These are phyloP conservation scores for Plagodis dolabraria DNA, from an alignment of 2,888 invertebrate genomes.

Conservation along the genomic window DNA sequence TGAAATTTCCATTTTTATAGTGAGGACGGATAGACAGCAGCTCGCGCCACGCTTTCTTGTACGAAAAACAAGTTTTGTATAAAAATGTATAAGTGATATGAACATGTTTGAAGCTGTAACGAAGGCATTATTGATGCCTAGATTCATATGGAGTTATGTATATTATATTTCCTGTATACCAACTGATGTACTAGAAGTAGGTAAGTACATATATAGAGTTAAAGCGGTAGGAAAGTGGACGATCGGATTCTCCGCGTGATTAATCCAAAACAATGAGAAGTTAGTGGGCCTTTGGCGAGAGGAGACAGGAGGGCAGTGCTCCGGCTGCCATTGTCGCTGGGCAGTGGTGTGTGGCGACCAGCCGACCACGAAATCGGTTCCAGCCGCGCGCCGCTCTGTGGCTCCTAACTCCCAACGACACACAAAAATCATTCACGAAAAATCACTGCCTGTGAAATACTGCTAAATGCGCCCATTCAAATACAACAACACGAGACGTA, in stretches of 20 bases:
- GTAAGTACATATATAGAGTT: not conserved
- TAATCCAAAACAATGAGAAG: conserved; percentile 69
- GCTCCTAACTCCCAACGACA: conserved; percentile 37
- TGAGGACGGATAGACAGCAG: too few species aligned
- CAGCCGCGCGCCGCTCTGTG: conserved; percentile 53
- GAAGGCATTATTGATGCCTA: too few species aligned
- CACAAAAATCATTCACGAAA: conserved; percentile 41
- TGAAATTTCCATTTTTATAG: too few species aligned
- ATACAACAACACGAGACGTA: conserved; percentile 16
- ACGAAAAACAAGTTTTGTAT: too few species aligned
- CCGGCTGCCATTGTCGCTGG: conserved; percentile 70
- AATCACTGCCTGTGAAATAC: conserved; percentile 37
- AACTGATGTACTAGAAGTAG: too few species aligned
- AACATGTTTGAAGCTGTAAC: too few species aligned
- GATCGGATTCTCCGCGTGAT: conserved; percentile 57
- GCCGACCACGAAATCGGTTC: conserved; percentile 80
- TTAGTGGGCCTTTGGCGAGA: conserved; percentile 51
- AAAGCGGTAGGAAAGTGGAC: conserved; percentile 40
- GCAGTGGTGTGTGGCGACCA: conserved; percentile 76
- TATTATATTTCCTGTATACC: too few species aligned
- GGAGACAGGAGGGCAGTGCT: conserved; percentile 67
- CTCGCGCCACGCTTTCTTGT: too few species aligned
- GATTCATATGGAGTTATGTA: too few species aligned
- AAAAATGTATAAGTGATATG: too few species aligned
- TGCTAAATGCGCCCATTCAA: conserved; percentile 24